A percentile compares a stretch with the other conserved stretches of the same genome.
These are phyloP conservation scores for Hypolimnas misippus DNA, from an alignment of 2,888 invertebrate species.

Conservation along the genomic window DNA sequence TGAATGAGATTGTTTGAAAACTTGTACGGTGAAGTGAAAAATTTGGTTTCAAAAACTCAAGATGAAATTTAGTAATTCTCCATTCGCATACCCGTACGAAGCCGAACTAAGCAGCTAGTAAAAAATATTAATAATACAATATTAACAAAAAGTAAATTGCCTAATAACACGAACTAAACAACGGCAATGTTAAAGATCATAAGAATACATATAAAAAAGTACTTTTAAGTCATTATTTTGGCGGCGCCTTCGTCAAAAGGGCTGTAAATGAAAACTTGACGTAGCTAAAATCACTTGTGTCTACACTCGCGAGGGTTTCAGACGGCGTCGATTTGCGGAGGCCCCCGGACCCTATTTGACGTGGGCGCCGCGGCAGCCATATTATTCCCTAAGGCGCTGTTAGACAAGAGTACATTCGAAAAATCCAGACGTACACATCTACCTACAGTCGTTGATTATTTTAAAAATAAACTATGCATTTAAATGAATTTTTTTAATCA, in stretches of 20 bases:
- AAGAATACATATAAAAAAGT: constrained; percentile 8
- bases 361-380: constrained; percentile 27
- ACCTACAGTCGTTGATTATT: neutral
- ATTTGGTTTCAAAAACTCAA: too few species aligned
- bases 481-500: neutral
- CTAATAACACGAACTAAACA: too few species aligned
- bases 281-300: constrained; percentile 38
- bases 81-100: too few species aligned
- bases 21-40: too few species aligned
- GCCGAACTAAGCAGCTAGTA: too few species aligned
- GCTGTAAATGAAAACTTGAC: constrained; percentile 37
- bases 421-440: constrained; percentile 29
- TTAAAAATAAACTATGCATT: constrained; percentile 16
- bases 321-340: constrained; percentile 30
- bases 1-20: too few species aligned
- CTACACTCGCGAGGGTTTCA: constrained; percentile 31
- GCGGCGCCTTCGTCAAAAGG: constrained; percentile 26
- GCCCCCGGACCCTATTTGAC: constrained; percentile 28
- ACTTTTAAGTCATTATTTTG: constrained; percentile 33
- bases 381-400: constrained; percentile 34
- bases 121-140: too few species aligned
- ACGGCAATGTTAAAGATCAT: too few species aligned
- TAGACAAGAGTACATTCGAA: constrained; percentile 28
- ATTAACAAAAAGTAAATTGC: too few species aligned
- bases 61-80: too few species aligned